A percentile compares a stretch with the other conserved stretches of the same genome.
These are phyloP conservation scores for Heterotilapia buettikoferi DNA, from an alignment of 2,113 vertebrate genomes.

Conservation along the genomic window DNA sequence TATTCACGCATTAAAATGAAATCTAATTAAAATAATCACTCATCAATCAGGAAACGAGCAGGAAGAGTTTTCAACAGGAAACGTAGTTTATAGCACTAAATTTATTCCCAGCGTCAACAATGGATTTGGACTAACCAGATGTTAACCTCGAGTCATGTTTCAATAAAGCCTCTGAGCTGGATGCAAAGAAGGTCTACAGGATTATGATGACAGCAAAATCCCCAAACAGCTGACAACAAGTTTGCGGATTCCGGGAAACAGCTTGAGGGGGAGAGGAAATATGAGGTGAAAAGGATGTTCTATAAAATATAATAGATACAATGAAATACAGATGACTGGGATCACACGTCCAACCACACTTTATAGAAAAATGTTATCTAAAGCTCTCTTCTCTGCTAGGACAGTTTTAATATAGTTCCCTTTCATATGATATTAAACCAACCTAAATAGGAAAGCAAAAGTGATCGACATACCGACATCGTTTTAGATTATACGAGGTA, in stretches of 20 bases:
- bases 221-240: constrained; percentile 11
- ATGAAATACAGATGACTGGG: background rate
- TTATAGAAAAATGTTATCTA: background rate
- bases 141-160: constrained; percentile 16
- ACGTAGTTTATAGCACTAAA: background rate
- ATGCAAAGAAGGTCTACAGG: constrained; percentile 14
- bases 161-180: constrained; percentile 20
- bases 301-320: background rate
- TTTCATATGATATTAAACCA: background rate
- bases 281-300: background rate
- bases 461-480: background rate
- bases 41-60: background rate
- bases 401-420: background rate
- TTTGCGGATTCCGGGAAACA: background rate
- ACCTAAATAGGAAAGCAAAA: background rate
- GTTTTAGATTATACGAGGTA: background rate
- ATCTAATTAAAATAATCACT: background rate
- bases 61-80: background rate
- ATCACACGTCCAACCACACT: background rate
- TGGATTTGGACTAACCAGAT: constrained; percentile 43
- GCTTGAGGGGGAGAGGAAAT: background rate
- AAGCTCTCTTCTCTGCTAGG: background rate
- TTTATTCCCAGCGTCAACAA: background rate
- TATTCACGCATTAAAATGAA: background rate
- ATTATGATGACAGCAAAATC: constrained; percentile 44